Base-by-base conservation (phyloP, 2,113 vertebrate species). In the Rhinoderma darwinii region DNA sequence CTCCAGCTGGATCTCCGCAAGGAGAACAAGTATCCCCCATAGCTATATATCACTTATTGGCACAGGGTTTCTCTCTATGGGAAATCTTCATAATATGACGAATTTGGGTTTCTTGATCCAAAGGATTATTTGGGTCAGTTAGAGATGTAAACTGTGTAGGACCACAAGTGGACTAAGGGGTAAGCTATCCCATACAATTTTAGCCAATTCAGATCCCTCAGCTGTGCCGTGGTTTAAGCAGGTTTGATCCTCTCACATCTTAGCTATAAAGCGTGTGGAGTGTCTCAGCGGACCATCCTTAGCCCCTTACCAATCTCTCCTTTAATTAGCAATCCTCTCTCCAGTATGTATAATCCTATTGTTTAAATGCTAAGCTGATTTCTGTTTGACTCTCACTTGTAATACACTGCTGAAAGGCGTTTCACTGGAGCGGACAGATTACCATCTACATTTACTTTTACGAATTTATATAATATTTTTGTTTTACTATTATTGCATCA, bases 241-340 rank as follows among this genome's bases (percentile, higher is more conserved):
- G 51, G 50, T 43, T 75, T 59, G 50, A 73, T 39, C 51, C 51
- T 25, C 20, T 84, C 70, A 84, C 51, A 75, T 63, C n/a, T 85
- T 43, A 32, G 73, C 61, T 56, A 25, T 70, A 68, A 80, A 54
- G 77, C 74, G 32, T 56, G 85, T 56, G 63, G 78, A 59, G 47
- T 32, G 63, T 59, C 85, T 32, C 66, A 41, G 37, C 18, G 78
- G 68, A 73, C 37, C 14, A 25, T 87, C 73, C 50, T 87, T 81
- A n/a, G 77, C 77, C 77, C 54, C 35, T 54, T 82, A 43, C 78
- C 77, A 87, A 72, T 56, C 61, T 37, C 63, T 66, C 25, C 50
- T 68, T 81, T 87, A 56, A 82, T 87, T 81, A 87, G 85, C 66
- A 82, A 74, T 87, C 77, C 77, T 87, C 85, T 59, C 66, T 87